Evolutionary conservation across 2,113 vertebrate species (phyloP), one percentile per base, ranked within the genome.

Genomic region (Brienomyrus longianalis): DNA sequence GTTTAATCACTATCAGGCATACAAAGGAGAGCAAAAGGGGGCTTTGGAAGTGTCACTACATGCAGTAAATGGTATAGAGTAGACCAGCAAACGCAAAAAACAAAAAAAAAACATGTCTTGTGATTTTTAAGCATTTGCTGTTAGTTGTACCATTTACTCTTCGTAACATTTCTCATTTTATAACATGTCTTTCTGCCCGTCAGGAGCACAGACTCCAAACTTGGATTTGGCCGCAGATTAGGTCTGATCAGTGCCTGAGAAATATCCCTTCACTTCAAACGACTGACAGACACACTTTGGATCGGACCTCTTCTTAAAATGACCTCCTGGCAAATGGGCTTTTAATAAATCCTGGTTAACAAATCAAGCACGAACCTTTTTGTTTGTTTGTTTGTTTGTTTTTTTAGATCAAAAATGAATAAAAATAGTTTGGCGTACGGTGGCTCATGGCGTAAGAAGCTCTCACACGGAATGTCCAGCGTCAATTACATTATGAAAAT

Each of bases 401-500:
- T 88, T 54, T 51, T 93, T 89, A 88, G 90, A 91, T 90, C 89
- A 91, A 52, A 90, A 74, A 52, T 31, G 51, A 84, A 89, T 27
- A 85, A 92, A 88, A 90, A 91, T 83, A 83, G 91, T 86, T 90
- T 83, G 90, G 90, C 91, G 90, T 87, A 52, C 48, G 77, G 89
- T 31, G 86, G 85, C 86, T 83, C 86, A 50, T 90, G 88, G 91
- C 39, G 74, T 43, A 74, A 91, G 84, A 43, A 50, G 39, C 86
- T 86, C 90, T 92, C 90, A 91, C 91, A 90, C 70, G 70, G 90
- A 92, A 88, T 93, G 93, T 92, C 93, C 90, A 89, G 91, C 92
- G 92, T 92, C 93, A 93, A 93, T 95, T 96, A 95, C 95, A 94
- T 96, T 94, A 96, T 95, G 95, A 95, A 95, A 95, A 96, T 94